Percentiles rank a stretch among this genome's conserved stretches.
These are phyloP conservation scores for Strongylocentrotus purpuratus DNA, from an alignment of 35 echinoderm and acorn worm species.

Conservation along the genomic window DNA sequence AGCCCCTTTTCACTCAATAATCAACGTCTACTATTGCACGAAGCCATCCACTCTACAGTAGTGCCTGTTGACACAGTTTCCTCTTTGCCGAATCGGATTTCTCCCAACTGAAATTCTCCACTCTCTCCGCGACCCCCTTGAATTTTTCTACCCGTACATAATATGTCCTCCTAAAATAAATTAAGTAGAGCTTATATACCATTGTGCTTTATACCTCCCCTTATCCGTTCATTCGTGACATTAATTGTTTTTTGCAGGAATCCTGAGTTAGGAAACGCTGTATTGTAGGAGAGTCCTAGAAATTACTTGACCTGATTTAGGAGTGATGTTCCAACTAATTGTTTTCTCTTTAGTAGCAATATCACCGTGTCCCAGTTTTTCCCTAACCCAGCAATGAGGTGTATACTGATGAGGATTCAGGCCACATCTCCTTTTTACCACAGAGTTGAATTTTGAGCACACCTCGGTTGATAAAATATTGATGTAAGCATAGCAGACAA, in stretches of 20 bases:
- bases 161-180: conserved; percentile 13
- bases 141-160: background rate
- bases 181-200: background rate
- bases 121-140: background rate
- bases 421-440: background rate
- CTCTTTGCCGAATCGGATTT: background rate
- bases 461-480: background rate
- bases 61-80: conserved; percentile 15
- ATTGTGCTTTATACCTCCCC: background rate
- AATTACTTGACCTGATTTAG: conserved; percentile 2
- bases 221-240: background rate
- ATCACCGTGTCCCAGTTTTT: background rate
- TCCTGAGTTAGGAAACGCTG: background rate
- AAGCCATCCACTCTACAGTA: background rate
- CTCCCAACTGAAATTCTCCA: background rate
- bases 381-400: background rate
- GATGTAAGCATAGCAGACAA: background rate
- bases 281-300: background rate
- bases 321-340: background rate
- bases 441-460: background rate
- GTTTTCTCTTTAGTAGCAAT: background rate
- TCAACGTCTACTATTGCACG: background rate
- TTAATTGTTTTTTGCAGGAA: background rate
- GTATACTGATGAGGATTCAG: background rate
- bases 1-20: conserved; percentile 16